A percentile compares a stretch with the other conserved stretches of the same genome.
These are phyloP conservation scores for Arctia plantaginis DNA, from an alignment of 2,888 invertebrate genomes.

Conservation along the genomic window DNA sequence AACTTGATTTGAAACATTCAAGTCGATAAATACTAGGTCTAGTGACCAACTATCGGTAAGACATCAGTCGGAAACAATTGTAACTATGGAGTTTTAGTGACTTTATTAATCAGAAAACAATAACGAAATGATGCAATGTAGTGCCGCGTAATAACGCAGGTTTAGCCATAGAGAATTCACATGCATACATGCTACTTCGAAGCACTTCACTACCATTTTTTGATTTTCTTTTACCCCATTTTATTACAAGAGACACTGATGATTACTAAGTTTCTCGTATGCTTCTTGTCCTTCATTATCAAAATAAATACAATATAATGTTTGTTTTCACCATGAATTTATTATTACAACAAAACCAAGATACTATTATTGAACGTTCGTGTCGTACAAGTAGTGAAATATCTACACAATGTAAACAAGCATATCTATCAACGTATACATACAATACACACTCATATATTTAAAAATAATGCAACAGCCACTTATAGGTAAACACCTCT, in stretches of 20 bases:
- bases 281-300: neutral
- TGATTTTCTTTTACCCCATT: neutral
- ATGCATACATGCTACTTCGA: too few relatives aligned
- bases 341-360: too few relatives aligned
- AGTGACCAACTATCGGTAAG: too few relatives aligned
- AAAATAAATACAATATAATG: too few relatives aligned
- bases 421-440: conserved; percentile 46
- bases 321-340: too few relatives aligned
- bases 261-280: neutral
- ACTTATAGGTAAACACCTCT: too few relatives aligned
- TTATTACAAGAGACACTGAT: neutral
- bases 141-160: too few relatives aligned
- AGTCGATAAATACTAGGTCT: too few relatives aligned
- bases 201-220: neutral
- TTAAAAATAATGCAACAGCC: too few relatives aligned
- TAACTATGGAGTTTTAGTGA: conserved; percentile 13
- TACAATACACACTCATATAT: too few relatives aligned
- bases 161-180: neutral
- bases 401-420: conserved; percentile 32
- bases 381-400: neutral
- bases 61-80: neutral
- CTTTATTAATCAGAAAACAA: neutral
- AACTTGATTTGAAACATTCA: too few relatives aligned
- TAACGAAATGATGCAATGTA: neutral
- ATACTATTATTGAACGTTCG: neutral